Evolutionary conservation across 2,797 vertebrate genomes (phyloP).

Genomic region (Cynopterus sphinx): DNA sequence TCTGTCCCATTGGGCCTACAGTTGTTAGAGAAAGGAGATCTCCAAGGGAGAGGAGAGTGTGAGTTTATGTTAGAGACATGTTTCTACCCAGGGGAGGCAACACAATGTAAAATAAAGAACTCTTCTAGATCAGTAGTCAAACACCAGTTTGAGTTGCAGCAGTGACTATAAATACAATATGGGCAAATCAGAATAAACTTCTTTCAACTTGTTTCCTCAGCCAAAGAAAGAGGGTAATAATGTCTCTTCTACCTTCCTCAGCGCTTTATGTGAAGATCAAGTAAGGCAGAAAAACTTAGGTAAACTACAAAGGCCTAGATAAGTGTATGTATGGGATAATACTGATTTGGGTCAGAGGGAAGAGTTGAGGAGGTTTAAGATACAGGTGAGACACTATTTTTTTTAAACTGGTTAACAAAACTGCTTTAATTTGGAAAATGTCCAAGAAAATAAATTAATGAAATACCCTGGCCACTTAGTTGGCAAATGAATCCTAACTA

Average conservation of each 20-base stretch:
- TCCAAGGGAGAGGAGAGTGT: not conserved
- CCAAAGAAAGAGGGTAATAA: not conserved
- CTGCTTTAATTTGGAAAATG: not conserved
- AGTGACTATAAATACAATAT: constrained; percentile 1
- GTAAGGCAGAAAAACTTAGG: not conserved
- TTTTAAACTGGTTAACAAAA: not conserved
- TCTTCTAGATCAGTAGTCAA: not conserved
- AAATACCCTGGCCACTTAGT: not conserved
- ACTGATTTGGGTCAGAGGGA: not conserved
- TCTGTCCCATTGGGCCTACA: not conserved
- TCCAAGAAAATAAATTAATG: constrained; percentile 7
- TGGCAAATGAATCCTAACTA: too few species aligned
- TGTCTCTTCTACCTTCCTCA: not conserved
- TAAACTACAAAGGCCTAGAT: not conserved
- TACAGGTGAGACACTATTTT: not conserved
- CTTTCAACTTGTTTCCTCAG: not conserved
- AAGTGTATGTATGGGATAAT: not conserved
- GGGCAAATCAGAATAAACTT: not conserved
- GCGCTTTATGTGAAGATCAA: not conserved
- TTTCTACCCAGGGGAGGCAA: constrained; percentile 43
- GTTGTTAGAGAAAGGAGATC: not conserved
- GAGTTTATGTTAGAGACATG: constrained; percentile 38
- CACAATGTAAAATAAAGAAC: constrained; percentile 1
- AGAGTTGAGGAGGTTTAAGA: not conserved
- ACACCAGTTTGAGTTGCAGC: not conserved